Conservation (phyloP, 2,113 vertebrate genomes). For the Cebidichthys violaceus region DNA sequence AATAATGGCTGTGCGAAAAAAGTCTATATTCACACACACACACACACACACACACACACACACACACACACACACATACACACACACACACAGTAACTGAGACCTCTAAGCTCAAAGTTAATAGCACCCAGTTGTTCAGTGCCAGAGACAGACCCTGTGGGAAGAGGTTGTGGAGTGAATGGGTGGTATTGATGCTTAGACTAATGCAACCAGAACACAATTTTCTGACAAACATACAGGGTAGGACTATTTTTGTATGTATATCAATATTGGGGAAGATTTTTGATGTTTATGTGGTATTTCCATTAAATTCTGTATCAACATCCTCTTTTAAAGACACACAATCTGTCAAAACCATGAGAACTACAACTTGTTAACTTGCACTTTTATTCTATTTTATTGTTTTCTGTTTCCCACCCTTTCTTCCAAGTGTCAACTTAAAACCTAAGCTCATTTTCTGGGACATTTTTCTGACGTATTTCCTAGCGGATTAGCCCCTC, state of each 20-base stretch:
- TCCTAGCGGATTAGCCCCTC: slow-evolving; percentile 38
- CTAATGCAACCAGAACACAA: slow-evolving; percentile 33
- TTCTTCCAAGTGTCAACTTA: slow-evolving; percentile 2
- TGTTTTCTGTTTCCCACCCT: neutral
- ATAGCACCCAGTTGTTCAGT: slow-evolving; percentile 77
- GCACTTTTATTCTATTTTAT: neutral
- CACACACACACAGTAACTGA: slow-evolving; percentile 59
- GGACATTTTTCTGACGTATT: slow-evolving; percentile 21
- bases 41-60: slow-evolving; percentile 27
- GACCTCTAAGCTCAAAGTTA: slow-evolving; percentile 69
- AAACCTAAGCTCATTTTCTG: slow-evolving; percentile 27
- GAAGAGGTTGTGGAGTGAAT: slow-evolving; percentile 9
- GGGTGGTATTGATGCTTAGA: slow-evolving; percentile 32
- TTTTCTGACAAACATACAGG: slow-evolving; percentile 25
- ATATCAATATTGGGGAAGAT: neutral
- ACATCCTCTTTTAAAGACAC: slow-evolving; percentile 7
- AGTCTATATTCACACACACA: slow-evolving; percentile 38
- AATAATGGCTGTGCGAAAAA: slow-evolving; percentile 67
- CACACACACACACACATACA: slow-evolving; percentile 17
- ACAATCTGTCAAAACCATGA: slow-evolving; percentile 7
- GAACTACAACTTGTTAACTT: slow-evolving; percentile 19
- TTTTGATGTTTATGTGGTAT: neutral
- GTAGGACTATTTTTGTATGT: neutral
- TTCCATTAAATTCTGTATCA: neutral
- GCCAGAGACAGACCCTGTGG: slow-evolving; percentile 75